Percentiles rank a stretch among this genome's conserved stretches.
phyloP scores from a whole-genome alignment of 2,113 vertebrate species.

The Mandrillus leucophaeus region DNA sequence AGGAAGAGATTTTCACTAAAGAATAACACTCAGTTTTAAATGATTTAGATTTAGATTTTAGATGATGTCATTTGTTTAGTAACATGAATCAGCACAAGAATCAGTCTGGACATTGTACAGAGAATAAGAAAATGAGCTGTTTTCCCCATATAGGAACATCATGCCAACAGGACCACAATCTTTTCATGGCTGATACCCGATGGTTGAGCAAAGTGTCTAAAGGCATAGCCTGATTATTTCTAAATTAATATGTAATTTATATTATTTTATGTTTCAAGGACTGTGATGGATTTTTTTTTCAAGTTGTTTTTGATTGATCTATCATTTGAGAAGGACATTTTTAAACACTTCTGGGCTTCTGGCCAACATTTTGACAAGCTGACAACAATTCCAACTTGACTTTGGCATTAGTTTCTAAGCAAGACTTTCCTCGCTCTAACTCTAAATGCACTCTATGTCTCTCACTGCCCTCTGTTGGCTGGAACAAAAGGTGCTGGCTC shows the following conservation, averaged over 20 bases:
- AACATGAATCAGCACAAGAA: conserved; percentile 31
- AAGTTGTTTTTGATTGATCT: neutral
- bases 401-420: neutral
- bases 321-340: conserved; percentile 16
- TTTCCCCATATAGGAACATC: neutral
- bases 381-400: neutral
- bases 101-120: neutral
- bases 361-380: conserved; percentile 31
- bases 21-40: neutral
- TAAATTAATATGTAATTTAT: conserved; percentile 43
- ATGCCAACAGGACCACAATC: neutral
- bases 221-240: conserved; percentile 21
- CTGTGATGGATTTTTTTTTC: neutral
- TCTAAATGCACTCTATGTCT: neutral
- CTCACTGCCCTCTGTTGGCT: neutral
- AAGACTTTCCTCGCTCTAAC: neutral
- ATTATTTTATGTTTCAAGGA: conserved; percentile 49
- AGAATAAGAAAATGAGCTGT: conserved; percentile 19
- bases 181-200: neutral
- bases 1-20: conserved; percentile 20
- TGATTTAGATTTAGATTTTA: neutral
- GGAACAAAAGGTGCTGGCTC: neutral
- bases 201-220: neutral
- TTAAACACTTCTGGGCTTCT: neutral
- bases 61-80: neutral